phyloP scores from a whole-genome alignment of 92 coral and sea anemone species.

The Virgularia gustaviana region DNA sequence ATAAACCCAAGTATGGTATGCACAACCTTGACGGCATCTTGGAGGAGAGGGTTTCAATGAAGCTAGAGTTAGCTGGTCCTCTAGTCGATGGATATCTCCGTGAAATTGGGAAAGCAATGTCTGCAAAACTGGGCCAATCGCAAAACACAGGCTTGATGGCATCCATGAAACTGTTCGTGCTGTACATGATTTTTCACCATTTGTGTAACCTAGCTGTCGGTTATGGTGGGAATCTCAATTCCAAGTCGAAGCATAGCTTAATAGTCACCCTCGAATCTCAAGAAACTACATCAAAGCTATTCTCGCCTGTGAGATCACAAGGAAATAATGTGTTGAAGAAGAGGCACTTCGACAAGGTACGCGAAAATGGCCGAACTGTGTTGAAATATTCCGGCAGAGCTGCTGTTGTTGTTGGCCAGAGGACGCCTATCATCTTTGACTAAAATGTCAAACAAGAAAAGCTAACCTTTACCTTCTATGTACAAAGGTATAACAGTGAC shows the following conservation, averaged over 20 bases:
- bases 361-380: conserved; percentile 27
- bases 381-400: conserved; percentile 33
- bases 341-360: conserved; percentile 48
- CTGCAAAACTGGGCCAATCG: conserved; percentile 40
- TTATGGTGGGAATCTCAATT: conserved; percentile 19
- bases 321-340: conserved; percentile 46
- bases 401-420: conserved; percentile 37
- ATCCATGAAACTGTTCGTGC: conserved; percentile 33
- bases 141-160: conserved; percentile 49
- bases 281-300: conserved; percentile 22
- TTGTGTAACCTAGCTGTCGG: conserved; percentile 30
- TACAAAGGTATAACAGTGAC: too few relatives aligned
- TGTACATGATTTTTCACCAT: conserved; percentile 23
- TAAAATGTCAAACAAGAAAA: too few relatives aligned
- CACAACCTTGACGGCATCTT: conserved; percentile 31
- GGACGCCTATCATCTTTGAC: conserved; percentile 29
- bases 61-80: conserved; percentile 53
- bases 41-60: conserved; percentile 42
- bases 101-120: conserved; percentile 31
- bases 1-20: conserved; percentile 52
- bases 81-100: conserved; percentile 36
- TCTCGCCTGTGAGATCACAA: conserved; percentile 42
- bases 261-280: conserved; percentile 20
- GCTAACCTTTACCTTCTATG: too few relatives aligned
- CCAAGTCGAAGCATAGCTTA: not conserved